These are phyloP conservation scores for Patiria pectinifera DNA, from an alignment of 53 echinoderm and acorn worm genomes.

Conservation along the genomic window DNA sequence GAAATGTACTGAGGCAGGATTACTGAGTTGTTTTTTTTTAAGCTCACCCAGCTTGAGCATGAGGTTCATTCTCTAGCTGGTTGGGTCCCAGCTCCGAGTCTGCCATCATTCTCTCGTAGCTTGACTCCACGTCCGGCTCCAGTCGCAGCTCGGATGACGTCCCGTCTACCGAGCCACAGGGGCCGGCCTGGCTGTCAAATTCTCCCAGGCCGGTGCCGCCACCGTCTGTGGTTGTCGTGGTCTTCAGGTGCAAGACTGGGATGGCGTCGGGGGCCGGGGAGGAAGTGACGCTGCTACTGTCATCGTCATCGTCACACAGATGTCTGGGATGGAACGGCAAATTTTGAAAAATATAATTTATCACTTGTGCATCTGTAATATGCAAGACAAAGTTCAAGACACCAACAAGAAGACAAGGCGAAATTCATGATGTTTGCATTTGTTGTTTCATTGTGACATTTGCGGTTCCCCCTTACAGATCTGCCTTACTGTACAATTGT, in stretches of 20 bases:
- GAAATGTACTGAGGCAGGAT: not conserved
- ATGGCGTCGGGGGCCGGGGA: constrained; percentile 58
- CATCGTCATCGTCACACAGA: constrained; percentile 51
- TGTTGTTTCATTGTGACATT: too few relatives aligned
- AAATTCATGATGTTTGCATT: too few relatives aligned
- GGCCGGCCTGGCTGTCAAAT: constrained; percentile 48
- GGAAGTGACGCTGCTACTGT: constrained; percentile 54
- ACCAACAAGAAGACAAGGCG: too few relatives aligned
- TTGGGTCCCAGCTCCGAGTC: constrained; percentile 33
- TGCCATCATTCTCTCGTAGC: constrained; percentile 46
- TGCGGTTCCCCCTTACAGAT: too few relatives aligned
- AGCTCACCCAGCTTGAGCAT: constrained; percentile 40
- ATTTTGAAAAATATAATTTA: too few relatives aligned
- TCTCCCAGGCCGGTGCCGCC: constrained; percentile 39
- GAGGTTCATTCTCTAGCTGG: constrained; percentile 46
- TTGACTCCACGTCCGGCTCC: constrained; percentile 41
- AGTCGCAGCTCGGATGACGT: constrained; percentile 15
- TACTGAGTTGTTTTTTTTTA: not conserved
- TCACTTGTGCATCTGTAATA: too few relatives aligned
- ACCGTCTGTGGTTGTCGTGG: not conserved
- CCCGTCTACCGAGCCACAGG: constrained; percentile 31
- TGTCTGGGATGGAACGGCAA: not conserved
- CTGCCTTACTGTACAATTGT: too few relatives aligned
- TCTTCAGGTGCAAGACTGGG: constrained; percentile 46
- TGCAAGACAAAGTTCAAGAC: too few relatives aligned